These are phyloP conservation scores for Dastarcus helophoroides DNA, from an alignment of 2,888 invertebrate genomes.

Conservation along the genomic window DNA sequence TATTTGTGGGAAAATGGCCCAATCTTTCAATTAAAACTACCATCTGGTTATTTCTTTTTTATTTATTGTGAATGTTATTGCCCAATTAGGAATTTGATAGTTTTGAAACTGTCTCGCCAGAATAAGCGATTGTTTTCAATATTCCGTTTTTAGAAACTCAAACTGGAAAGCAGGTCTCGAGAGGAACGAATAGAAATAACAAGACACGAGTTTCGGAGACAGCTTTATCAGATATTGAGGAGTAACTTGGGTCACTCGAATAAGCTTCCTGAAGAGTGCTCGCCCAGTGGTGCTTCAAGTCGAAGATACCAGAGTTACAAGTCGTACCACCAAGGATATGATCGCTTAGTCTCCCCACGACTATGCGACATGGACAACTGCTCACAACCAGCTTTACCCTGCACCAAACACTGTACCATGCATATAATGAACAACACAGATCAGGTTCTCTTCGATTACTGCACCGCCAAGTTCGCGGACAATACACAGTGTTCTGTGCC, in stretches of 20 bases:
- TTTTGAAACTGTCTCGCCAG: too few relatives aligned
- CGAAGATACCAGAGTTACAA: slow-evolving; percentile 1
- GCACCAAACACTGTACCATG: slow-evolving; percentile 68
- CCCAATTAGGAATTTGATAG: too few relatives aligned
- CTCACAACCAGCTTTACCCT: slow-evolving; percentile 50
- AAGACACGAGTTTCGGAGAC: slow-evolving; percentile 32
- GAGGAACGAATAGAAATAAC: slow-evolving; percentile 37
- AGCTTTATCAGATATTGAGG: slow-evolving; percentile 32
- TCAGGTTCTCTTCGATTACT: slow-evolving; percentile 62
- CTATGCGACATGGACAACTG: slow-evolving; percentile 25
- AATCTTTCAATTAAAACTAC: too few relatives aligned
- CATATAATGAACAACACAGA: slow-evolving; percentile 80
- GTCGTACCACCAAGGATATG: slow-evolving; percentile 14
- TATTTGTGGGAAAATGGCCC: too few relatives aligned
- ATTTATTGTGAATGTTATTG: too few relatives aligned
- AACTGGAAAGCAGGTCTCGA: slow-evolving; percentile 34
- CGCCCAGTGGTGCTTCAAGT: slow-evolving; percentile 1
- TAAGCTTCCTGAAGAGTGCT: slow-evolving; percentile 18
- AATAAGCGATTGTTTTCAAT: neutral
- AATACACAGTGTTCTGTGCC: slow-evolving; percentile 69
- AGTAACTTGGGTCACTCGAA: slow-evolving; percentile 38
- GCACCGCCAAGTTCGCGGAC: slow-evolving; percentile 69
- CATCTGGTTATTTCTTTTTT: too few relatives aligned
- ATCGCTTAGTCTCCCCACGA: slow-evolving; percentile 21
- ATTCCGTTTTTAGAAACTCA: slow-evolving; percentile 27